Evolutionary conservation across 2,888 invertebrate species (phyloP).

Genomic region (Microctonus brassicae): DNA sequence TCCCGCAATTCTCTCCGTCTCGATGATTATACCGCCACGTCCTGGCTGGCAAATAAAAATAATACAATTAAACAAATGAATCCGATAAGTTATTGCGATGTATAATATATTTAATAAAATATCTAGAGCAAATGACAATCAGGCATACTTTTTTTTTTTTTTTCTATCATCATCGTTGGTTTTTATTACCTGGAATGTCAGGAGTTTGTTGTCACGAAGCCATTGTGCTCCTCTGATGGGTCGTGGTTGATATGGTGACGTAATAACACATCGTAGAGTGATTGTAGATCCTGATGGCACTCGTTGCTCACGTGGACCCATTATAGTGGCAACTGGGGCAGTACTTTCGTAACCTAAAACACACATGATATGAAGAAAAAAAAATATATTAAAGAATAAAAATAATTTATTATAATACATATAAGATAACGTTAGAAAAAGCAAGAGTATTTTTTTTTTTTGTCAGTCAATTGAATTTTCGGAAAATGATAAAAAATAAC

Average conservation of each 20-base stretch:
- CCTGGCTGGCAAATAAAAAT: slow-evolving; percentile 64
- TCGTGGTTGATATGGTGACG: slow-evolving; percentile 66
- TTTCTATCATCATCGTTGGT: slow-evolving; percentile 29
- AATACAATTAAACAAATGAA: slow-evolving; percentile 8
- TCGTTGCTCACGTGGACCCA: slow-evolving; percentile 73
- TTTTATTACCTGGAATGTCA: slow-evolving; percentile 72
- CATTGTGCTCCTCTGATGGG: slow-evolving; percentile 71
- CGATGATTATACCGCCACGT: slow-evolving; percentile 75
- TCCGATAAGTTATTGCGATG: background rate
- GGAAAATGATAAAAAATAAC: background rate
- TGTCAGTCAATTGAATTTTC: background rate
- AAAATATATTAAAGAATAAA: slow-evolving; percentile 43
- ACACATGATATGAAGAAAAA: slow-evolving; percentile 49
- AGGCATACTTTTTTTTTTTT: slow-evolving; percentile 7
- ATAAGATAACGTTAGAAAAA: background rate
- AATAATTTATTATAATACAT: background rate
- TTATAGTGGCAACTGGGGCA: slow-evolving; percentile 71
- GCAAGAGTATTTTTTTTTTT: background rate
- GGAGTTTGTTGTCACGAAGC: slow-evolving; percentile 73
- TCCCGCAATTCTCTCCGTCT: slow-evolving; percentile 75
- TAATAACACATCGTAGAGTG: slow-evolving; percentile 73
- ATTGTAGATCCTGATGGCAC: slow-evolving; percentile 72
- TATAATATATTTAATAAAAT: background rate
- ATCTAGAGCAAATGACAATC: background rate
- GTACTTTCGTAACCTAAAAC: slow-evolving; percentile 67